Evolutionary conservation across 2,888 invertebrate genomes (phyloP).

Genomic region (Drosophila melanocephala): DNA sequence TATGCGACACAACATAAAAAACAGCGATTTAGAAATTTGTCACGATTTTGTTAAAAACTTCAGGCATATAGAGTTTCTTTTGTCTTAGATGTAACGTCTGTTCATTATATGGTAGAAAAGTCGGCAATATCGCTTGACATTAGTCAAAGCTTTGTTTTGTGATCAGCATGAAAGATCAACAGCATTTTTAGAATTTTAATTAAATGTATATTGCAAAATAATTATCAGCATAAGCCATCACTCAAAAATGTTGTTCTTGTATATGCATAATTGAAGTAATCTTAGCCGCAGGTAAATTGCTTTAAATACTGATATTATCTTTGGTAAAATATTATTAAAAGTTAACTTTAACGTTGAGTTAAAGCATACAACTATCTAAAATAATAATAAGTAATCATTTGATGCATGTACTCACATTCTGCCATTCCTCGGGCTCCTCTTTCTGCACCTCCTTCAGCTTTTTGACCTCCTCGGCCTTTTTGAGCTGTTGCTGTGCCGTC

Average conservation of each 20-base stretch:
- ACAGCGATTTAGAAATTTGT: slow-evolving; percentile 63
- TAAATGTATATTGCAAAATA: background rate
- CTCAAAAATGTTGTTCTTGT: background rate
- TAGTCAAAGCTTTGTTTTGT: background rate
- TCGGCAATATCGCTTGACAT: background rate
- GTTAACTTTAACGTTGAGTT: background rate
- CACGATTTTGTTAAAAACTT: slow-evolving; percentile 55
- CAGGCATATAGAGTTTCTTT: slow-evolving; percentile 42
- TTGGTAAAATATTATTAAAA: background rate
- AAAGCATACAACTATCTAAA: background rate
- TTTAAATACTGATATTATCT: slow-evolving; percentile 1
- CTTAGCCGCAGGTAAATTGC: background rate
- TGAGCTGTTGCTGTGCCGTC: slow-evolving; percentile 93
- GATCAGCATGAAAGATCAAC: background rate
- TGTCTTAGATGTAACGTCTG: slow-evolving; percentile 3
- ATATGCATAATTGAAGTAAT: background rate
- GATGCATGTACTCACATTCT: slow-evolving; percentile 89
- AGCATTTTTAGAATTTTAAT: background rate
- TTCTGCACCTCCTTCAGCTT: slow-evolving; percentile 92
- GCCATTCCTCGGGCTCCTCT: slow-evolving; percentile 96
- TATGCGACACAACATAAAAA: slow-evolving; percentile 22
- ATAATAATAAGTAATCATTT: background rate
- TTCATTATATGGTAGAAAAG: background rate
- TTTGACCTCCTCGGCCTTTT: slow-evolving; percentile 94
- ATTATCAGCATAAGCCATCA: background rate